Evolutionary conservation across 2,113 vertebrate species (phyloP).

Genomic region (Phocoena sinus): DNA sequence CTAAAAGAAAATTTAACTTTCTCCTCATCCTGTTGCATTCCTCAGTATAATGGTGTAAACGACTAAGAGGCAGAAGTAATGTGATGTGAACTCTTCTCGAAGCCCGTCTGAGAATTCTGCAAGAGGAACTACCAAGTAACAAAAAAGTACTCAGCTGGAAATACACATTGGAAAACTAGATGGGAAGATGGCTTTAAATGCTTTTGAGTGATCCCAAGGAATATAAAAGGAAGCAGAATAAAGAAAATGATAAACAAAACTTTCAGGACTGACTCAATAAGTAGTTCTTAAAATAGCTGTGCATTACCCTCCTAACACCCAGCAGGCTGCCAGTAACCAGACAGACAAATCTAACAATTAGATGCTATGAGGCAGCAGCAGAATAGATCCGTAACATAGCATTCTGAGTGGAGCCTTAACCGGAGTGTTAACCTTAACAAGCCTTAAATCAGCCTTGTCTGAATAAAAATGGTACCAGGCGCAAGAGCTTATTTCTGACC

Average conservation of each 20-base stretch:
- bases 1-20: not conserved
- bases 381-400: constrained; percentile 16
- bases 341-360: constrained; percentile 69
- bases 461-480: constrained; percentile 32
- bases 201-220: constrained; percentile 53
- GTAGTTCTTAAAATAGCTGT: constrained; percentile 58
- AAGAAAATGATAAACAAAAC: constrained; percentile 64
- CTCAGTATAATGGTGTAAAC: constrained; percentile 19
- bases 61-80: constrained; percentile 30
- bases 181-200: constrained; percentile 67
- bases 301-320: constrained; percentile 1
- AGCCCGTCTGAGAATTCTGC: constrained; percentile 42
- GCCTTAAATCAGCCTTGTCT: not conserved
- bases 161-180: constrained; percentile 65
- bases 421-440: too few relatives aligned
- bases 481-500: not conserved
- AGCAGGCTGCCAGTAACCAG: constrained; percentile 53
- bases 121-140: constrained; percentile 36
- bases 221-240: constrained; percentile 43
- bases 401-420: not conserved
- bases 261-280: constrained; percentile 57
- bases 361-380: constrained; percentile 1
- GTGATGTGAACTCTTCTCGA: not conserved
- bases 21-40: not conserved
- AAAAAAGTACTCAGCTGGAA: constrained; percentile 67